Conservation (phyloP, 1,140 invertebrate genomes). For the Dryas iulia region DNA sequence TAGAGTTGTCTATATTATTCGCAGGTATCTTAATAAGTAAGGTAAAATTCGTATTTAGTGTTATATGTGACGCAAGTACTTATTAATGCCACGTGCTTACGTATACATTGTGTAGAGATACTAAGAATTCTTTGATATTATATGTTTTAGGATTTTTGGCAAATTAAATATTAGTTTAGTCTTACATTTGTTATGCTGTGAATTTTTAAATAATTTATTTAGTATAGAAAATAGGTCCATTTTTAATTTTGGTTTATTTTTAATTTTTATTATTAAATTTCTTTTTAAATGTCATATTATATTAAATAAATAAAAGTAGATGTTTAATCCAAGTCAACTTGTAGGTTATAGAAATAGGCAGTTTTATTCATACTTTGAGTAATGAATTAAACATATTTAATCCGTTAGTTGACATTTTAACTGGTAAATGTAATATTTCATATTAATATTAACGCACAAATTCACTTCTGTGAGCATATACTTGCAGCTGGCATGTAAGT, state of each 20-base stretch:
- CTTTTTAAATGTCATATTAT: too few species aligned
- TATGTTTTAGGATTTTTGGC: not conserved
- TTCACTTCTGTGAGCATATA: not conserved
- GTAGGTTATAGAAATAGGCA: not conserved
- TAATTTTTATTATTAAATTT: not conserved
- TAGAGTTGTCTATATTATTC: not conserved
- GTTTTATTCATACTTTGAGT: not conserved
- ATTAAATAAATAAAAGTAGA: not conserved
- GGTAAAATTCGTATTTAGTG: not conserved
- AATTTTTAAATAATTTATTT: not conserved
- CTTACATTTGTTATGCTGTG: not conserved
- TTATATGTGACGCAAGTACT: not conserved
- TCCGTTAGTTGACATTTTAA: not conserved
- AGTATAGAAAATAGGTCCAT: not conserved
- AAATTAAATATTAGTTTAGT: not conserved
- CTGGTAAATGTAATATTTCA: not conserved
- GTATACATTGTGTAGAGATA: not conserved
- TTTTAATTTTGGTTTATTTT: not conserved
- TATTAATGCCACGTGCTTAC: not conserved
- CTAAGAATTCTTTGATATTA: not conserved
- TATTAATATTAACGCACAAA: not conserved
- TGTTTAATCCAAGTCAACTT: not conserved
- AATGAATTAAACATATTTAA: not conserved
- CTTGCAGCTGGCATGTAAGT: not conserved
- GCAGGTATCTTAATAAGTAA: not conserved